Evolutionary conservation across 2,113 vertebrate species (phyloP), one percentile per base, ranked within the genome.

Genomic region (Callocephalon fimbriatum): DNA sequence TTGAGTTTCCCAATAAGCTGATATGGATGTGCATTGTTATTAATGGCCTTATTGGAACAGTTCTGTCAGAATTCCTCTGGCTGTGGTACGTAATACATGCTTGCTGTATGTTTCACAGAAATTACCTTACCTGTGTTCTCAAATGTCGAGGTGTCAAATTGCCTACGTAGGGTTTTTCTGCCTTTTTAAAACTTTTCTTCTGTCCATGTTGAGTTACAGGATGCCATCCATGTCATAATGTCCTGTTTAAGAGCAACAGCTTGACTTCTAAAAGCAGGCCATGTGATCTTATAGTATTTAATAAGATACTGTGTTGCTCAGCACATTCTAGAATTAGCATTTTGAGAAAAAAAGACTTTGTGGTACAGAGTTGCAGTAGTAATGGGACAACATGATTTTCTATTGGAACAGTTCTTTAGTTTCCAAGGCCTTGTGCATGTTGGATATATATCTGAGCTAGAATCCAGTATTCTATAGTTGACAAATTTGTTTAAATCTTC

Each of bases 51-150:
- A 98, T 99, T 9, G 99, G 99, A 92, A 99, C 99, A 14, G 99
- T 99, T 88, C 98, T 99, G 45, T 99, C 99, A 0, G 99, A 99
- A 98, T 99, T 99, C 96, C 99, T 99, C 73, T 99, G 99, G 99
- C 98, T 99, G 73, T 99, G 99, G 99, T 99, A 98, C 40, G 99
- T 97, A 85, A 18, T 79, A 2, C 70, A 88, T 78, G 35, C 48
- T 70, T 27, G 48, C 32, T 66, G 4, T 77, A 4, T 40, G 9
- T 66, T 80, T 94, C 35, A 93, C n/a, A 9, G 47, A 8, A 77
- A 26, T 61, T 61, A 22, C 65, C 29, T 86, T 80, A 21, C 3
- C 9, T 53, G 0, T 71, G 6, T 40, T 56, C 53, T 70, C 45
- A 48, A 15, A 31, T 73, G 21, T 17, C 56, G 40, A 58, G 7